Percentiles rank a stretch among this genome's conserved stretches.
Conservation (phyloP, 1,140 invertebrate genomes). For the Holotrichia oblita region DNA sequence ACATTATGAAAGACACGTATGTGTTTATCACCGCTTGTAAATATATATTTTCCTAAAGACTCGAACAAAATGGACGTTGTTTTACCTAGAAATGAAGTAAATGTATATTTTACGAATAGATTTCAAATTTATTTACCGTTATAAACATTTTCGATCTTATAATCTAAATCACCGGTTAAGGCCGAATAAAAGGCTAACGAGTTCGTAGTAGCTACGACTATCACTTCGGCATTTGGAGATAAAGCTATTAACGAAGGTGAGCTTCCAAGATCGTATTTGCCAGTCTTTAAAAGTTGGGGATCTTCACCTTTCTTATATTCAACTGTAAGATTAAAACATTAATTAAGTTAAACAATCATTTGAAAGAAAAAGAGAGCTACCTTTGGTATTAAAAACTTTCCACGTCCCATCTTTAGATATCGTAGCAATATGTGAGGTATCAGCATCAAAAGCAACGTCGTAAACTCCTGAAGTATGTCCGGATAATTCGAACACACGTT, state of each 20-base stretch:
- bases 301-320: slow-evolving; percentile 82
- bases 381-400: slow-evolving; percentile 85
- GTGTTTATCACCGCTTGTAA: slow-evolving; percentile 78
- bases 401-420: slow-evolving; percentile 90
- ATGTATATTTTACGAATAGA: no score
- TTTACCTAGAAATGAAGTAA: slow-evolving; percentile 66
- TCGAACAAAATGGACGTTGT: slow-evolving; percentile 79
- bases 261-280: slow-evolving; percentile 66
- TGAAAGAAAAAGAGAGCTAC: slow-evolving; percentile 63
- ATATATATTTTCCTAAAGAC: slow-evolving; percentile 75
- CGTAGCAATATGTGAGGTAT: slow-evolving; percentile 83
- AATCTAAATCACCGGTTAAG: slow-evolving; percentile 70
- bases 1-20: slow-evolving; percentile 85
- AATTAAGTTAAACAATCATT: neutral
- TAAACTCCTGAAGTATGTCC: slow-evolving; percentile 86
- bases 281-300: slow-evolving; percentile 73
- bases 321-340: slow-evolving; percentile 68
- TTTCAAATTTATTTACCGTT: slow-evolving; percentile 62
- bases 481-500: slow-evolving; percentile 80
- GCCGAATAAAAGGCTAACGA: slow-evolving; percentile 77
- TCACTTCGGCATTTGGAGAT: slow-evolving; percentile 79
- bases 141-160: slow-evolving; percentile 72
- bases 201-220: slow-evolving; percentile 73
- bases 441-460: slow-evolving; percentile 81
- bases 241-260: slow-evolving; percentile 68